A percentile compares a stretch with the other conserved stretches of the same genome.
These are phyloP conservation scores for Mus spretus DNA, from an alignment of 2,797 vertebrate species.

Conservation along the genomic window DNA sequence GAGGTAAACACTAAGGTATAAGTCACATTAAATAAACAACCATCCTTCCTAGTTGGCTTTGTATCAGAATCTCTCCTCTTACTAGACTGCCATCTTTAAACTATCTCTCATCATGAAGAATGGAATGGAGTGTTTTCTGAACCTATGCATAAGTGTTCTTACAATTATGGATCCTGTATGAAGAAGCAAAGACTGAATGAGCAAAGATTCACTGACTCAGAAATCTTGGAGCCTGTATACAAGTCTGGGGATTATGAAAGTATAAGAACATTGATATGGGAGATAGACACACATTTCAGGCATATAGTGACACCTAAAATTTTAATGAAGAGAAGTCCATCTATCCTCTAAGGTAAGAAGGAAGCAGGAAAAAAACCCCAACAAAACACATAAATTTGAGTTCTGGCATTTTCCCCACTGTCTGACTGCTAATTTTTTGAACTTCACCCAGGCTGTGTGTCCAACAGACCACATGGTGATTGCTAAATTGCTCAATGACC, in stretches of 20 bases:
- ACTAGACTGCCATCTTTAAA: constrained; percentile 39
- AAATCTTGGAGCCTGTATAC: constrained; percentile 19
- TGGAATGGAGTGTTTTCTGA: not conserved
- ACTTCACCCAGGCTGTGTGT: constrained; percentile 78
- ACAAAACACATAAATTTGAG: constrained; percentile 67
- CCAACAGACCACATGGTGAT: constrained; percentile 85
- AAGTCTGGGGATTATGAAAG: constrained; percentile 29
- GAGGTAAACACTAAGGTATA: not conserved
- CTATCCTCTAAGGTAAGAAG: not conserved
- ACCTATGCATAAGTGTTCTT: not conserved
- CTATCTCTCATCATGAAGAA: not conserved
- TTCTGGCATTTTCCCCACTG: constrained; percentile 67
- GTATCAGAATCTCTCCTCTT: not conserved
- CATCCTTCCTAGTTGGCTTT: not conserved
- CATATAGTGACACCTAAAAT: constrained; percentile 34
- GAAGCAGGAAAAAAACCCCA: not conserved
- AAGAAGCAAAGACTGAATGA: constrained; percentile 50
- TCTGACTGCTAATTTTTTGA: constrained; percentile 84
- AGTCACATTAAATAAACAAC: not conserved
- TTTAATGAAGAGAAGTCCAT: constrained; percentile 61
- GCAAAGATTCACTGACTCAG: not conserved
- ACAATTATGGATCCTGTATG: constrained; percentile 21
- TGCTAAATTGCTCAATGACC: constrained; percentile 86
- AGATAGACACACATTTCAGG: not conserved
- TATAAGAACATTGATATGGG: not conserved